Conservation (phyloP, 1,140 invertebrate species). For the Homalodisca vitripennis region DNA sequence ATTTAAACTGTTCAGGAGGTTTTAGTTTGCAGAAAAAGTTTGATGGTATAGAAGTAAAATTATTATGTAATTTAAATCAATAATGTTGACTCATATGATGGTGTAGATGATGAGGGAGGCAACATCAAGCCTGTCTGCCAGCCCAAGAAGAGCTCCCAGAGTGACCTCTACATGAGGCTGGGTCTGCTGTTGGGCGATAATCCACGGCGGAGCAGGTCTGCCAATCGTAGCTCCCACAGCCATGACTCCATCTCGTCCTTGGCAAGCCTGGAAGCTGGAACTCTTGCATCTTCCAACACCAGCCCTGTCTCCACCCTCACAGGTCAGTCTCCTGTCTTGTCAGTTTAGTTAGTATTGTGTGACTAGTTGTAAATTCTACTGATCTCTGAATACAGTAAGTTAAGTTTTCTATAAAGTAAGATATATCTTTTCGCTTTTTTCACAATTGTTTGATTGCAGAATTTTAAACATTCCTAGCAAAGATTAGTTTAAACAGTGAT, state of each 20-base stretch:
- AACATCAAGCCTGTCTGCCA: conserved; percentile 58
- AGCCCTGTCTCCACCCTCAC: conserved; percentile 87
- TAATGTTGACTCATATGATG: too few species aligned
- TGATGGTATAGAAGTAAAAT: too few species aligned
- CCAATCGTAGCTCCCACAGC: conserved; percentile 32
- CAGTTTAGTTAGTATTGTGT: neutral
- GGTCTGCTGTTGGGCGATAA: conserved; percentile 77
- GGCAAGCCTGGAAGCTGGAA: conserved; percentile 66
- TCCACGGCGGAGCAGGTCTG: conserved; percentile 36
- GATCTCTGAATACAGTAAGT: too few species aligned
- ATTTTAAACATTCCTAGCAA: too few species aligned
- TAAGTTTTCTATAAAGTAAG: too few species aligned
- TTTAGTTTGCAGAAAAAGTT: neutral
- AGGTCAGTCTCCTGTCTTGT: conserved; percentile 52
- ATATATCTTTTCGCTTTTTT: too few species aligned
- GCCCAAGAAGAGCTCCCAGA: conserved; percentile 58
- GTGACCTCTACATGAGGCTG: conserved; percentile 82
- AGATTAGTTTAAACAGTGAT: too few species aligned
- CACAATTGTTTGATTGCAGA: too few species aligned
- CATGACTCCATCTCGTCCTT: conserved; percentile 63
- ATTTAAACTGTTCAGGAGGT: too few species aligned
- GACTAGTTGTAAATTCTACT: too few species aligned
- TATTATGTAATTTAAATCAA: too few species aligned
- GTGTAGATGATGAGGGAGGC: conserved; percentile 69
- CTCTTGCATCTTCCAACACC: conserved; percentile 71